Base-by-base conservation (phyloP, 2,888 invertebrate species). In the Eupeodes luniger region DNA sequence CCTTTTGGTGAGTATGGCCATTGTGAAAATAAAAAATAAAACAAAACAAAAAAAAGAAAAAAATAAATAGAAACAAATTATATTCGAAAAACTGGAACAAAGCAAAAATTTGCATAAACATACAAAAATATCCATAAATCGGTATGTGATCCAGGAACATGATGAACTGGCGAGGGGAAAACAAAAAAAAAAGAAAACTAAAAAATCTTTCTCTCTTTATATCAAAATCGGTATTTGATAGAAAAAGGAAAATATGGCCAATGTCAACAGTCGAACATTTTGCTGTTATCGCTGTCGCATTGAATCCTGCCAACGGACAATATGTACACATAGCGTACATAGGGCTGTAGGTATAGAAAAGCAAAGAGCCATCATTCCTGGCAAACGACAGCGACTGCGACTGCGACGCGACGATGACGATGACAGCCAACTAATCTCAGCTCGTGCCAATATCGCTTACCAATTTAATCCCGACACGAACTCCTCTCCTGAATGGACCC, bases 381-480 rank as follows among this genome's bases (percentile, higher is more conserved):
- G 10, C 70, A 10, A 61, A 69, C 69, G 61, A 78, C 61, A 51
- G 59, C 75, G 44, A 69, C 5, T 27, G 27, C 72, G 36, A 75
- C 51, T 27, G 27, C 72, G 36, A 75, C 51, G 75, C 79, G 67
- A 77, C 62, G 80, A 83, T 84, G 67, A 77, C 62, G 80, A 83
- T 84, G 84, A 64, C 75, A 81, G 77, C 85, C 77, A 82, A 85
- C 81, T 89, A 89, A 85, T 85, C 89, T 85, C 89, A 82, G 81
- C 85, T 85, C 85, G 85, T 85, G 85, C 86, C 86, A 86, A 89
- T 89, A 86, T 89, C 86, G 89, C 82, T 86, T 89, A 83, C 82
- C 80, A 89, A 86, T 86, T 86, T 89, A 89, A 89, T 89, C 89
- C 81, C 64, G 80, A 83, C 89, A 89, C 86, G 86, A 86, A 86